Percentiles rank a stretch among this genome's conserved stretches.
These are phyloP conservation scores for Acrocephalus arundinaceus DNA, from an alignment of 2,113 vertebrate genomes.

Conservation along the genomic window DNA sequence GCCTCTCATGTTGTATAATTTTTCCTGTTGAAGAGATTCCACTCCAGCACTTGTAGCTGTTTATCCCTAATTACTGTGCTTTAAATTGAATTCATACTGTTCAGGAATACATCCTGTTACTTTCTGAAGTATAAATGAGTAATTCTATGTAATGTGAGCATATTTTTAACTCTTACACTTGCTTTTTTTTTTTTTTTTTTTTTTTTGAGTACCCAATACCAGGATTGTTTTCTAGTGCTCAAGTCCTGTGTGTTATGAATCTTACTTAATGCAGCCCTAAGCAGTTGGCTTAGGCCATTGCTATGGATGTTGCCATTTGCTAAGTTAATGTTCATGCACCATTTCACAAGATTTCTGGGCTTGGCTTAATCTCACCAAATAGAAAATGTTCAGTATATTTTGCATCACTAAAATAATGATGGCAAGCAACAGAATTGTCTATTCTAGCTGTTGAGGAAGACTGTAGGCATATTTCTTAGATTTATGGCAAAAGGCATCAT, in stretches of 20 bases:
- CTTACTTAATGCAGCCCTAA: background rate
- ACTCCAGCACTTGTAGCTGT: background rate
- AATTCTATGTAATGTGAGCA: background rate
- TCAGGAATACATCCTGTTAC: background rate
- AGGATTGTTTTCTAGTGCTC: background rate
- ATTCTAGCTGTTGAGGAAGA: background rate
- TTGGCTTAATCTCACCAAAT: background rate
- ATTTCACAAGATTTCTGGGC: background rate
- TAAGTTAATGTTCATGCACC: background rate
- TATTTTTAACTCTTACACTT: background rate
- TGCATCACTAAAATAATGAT: background rate
- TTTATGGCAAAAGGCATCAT: background rate
- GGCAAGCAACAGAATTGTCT: background rate
- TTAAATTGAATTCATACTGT: background rate
- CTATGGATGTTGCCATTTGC: background rate
- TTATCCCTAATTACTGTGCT: background rate
- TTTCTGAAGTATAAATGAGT: background rate
- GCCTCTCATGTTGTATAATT: background rate
- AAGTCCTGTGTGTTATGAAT: background rate
- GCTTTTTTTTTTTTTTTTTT: too few relatives aligned
- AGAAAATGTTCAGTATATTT: background rate
- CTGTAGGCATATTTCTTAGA: background rate
- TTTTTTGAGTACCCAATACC: background rate
- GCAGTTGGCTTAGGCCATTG: background rate
- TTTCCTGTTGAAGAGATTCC: background rate